Evolutionary conservation across 2,888 invertebrate species (phyloP).

Genomic region (Synanthedon tipuliformis): DNA sequence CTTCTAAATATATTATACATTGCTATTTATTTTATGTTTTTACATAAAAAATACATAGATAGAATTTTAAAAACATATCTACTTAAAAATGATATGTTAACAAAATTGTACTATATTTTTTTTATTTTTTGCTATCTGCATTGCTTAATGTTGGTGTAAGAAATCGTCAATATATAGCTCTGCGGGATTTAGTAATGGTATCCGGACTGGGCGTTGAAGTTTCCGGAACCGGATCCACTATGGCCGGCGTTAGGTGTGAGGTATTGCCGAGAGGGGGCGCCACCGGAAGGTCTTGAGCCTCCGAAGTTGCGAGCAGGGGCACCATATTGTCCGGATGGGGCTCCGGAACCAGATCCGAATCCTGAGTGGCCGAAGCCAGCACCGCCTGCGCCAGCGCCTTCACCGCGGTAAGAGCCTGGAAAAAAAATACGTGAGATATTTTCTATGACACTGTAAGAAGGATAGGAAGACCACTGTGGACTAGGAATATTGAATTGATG

Average conservation of each 20-base stretch:
- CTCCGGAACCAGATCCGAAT: constrained; percentile 15
- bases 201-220: constrained; percentile 57
- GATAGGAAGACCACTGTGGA: neutral
- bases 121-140: too few relatives aligned
- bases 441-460: too few relatives aligned
- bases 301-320: constrained; percentile 18
- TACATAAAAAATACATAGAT: too few relatives aligned
- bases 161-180: too few relatives aligned
- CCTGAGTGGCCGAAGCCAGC: constrained; percentile 14
- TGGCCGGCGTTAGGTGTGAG: constrained; percentile 50
- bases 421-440: constrained; percentile 3
- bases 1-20: too few relatives aligned
- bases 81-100: too few relatives aligned
- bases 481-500: too few relatives aligned
- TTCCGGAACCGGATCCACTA: constrained; percentile 48
- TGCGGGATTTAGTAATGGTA: constrained; percentile 44
- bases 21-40: too few relatives aligned
- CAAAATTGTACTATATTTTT: too few relatives aligned
- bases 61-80: too few relatives aligned
- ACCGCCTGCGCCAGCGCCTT: constrained; percentile 22
- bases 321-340: constrained; percentile 5
- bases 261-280: constrained; percentile 53
- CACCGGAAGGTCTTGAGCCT: constrained; percentile 19
- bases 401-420: constrained; percentile 58
- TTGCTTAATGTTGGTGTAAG: too few relatives aligned